phyloP scores from a whole-genome alignment of 2,113 vertebrate species.

The Chloroceryle aenea region DNA sequence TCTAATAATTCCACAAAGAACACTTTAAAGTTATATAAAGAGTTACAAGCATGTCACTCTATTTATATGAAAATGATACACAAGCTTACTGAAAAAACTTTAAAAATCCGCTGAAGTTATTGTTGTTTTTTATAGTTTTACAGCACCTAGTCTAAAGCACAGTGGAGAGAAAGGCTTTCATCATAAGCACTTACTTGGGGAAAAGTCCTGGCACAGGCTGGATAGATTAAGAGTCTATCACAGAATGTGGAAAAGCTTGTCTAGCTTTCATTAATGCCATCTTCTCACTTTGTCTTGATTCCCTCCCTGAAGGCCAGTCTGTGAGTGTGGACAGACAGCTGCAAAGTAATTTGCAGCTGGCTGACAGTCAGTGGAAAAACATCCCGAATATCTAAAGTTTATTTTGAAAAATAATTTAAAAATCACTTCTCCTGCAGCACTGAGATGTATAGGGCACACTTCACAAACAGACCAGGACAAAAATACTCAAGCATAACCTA shows the following conservation, averaged over 20 bases:
- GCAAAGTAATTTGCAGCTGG: slow-evolving; percentile 44
- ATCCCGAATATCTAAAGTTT: slow-evolving; percentile 19
- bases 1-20: background rate
- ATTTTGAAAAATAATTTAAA: background rate
- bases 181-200: background rate
- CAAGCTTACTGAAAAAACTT: background rate
- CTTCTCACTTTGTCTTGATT: background rate
- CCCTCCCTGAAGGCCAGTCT: slow-evolving; percentile 40
- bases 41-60: background rate
- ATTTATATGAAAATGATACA: background rate
- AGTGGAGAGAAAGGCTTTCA: background rate
- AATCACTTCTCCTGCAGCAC: background rate
- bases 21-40: background rate
- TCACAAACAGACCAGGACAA: background rate
- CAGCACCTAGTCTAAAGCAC: background rate
- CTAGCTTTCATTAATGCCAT: slow-evolving; percentile 57
- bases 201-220: background rate
- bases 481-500: background rate
- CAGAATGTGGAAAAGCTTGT: slow-evolving; percentile 44
- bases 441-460: background rate
- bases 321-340: slow-evolving; percentile 20
- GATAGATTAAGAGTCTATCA: background rate
- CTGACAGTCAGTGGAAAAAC: slow-evolving; percentile 33
- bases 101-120: background rate
- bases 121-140: background rate